Base-by-base conservation (phyloP, 2,888 invertebrate genomes). In the Cabera pusaria region DNA sequence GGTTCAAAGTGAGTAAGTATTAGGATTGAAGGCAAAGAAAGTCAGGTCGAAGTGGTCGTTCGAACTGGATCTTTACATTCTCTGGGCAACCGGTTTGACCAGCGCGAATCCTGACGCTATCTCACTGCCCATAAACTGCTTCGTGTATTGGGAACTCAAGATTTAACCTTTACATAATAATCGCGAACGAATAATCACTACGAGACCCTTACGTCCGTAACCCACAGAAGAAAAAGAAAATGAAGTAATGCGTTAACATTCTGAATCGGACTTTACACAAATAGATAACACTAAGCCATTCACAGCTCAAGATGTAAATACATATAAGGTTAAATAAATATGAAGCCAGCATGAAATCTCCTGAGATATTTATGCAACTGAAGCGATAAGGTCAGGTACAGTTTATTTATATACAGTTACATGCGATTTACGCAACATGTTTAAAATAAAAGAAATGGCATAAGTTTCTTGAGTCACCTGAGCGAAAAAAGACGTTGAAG, bases 71-170 rank as follows among this genome's bases (percentile, higher is more conserved):
- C 73, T 70, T 57, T 49, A 72, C 75, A 72, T 72, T 76, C 80
- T 72, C 69, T 57, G 55, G 51, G 41, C 64, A 75, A 86, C 86
- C 85, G 86, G 86, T 87, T 84, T 77, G 74, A 75, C 83, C 75
- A 72, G 69, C 71, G 82, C 80, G 71, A 81, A 83, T 85, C 86
- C 85, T 79, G 83, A 69, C 35, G 35, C 41, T 42, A 21, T 22
- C 31, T 8, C 34, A 18, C 72, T 60, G 52, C 54, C 59, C 59
- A 61, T 64, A 62, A 58, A 62, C 56, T 46, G 43, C 32, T 49
- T 55, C 53, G 55, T 52, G 51, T 51, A 50, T 42, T 26, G 21
- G 43, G 46, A 49, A 44, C 39, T 44, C 32, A 26, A 42, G 42
- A 45, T 46, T 41, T 31, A 45, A 38, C 46, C 31, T 52, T 53